Evolutionary conservation across 2,888 invertebrate species (phyloP).

Genomic region (Prionchulus punctatus): DNA sequence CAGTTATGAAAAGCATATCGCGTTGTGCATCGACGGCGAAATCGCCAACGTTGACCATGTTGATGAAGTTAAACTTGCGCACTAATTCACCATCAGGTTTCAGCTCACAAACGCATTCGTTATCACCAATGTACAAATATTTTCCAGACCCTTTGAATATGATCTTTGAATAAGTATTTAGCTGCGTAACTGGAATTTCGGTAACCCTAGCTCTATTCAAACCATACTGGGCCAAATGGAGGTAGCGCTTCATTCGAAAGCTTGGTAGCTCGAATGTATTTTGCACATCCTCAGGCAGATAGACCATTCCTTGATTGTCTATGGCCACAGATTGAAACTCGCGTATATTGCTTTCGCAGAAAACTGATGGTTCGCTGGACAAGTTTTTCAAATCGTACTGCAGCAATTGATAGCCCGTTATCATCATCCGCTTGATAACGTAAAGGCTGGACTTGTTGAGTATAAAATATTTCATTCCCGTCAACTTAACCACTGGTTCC

Average conservation of each 20-base stretch:
- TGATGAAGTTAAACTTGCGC: constrained; percentile 8
- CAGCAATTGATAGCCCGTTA: background rate
- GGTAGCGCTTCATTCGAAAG: background rate
- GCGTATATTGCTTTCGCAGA: background rate
- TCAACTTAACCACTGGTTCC: constrained; percentile 1
- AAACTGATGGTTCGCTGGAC: background rate
- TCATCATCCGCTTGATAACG: background rate
- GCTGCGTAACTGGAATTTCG: background rate
- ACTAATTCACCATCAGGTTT: background rate
- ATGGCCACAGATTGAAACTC: background rate
- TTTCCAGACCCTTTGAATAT: background rate
- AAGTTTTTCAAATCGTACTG: background rate
- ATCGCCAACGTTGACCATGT: constrained; percentile 5
- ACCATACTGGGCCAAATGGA: background rate
- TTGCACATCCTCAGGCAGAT: constrained; percentile 3
- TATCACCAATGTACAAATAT: constrained; percentile 1
- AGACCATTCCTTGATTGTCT: background rate
- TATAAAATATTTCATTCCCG: background rate
- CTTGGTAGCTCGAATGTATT: constrained; percentile 6
- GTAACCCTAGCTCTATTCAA: background rate
- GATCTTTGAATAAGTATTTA: background rate
- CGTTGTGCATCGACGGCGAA: constrained; percentile 1
- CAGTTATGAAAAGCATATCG: background rate
- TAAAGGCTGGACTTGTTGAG: background rate
- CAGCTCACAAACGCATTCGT: constrained; percentile 6